Evolutionary conservation across 2,888 invertebrate genomes (phyloP).

Genomic region (Mythimna impura): DNA sequence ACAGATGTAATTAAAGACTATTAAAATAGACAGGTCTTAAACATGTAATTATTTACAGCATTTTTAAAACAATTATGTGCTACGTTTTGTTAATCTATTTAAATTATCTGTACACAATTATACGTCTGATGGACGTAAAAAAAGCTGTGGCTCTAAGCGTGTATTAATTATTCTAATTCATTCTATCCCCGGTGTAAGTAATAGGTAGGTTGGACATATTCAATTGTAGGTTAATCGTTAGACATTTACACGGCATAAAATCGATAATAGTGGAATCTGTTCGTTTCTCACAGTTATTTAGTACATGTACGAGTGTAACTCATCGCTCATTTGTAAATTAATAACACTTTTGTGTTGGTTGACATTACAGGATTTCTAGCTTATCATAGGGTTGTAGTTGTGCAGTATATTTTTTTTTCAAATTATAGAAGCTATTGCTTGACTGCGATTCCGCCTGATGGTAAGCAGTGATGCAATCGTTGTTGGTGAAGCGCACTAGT

Average conservation of each 20-base stretch:
- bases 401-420: too few species aligned
- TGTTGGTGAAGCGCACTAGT: too few species aligned
- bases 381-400: too few species aligned
- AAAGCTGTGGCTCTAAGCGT: slow-evolving; percentile 34
- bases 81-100: slow-evolving; percentile 66
- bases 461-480: too few species aligned
- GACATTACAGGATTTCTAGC: background rate
- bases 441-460: too few species aligned
- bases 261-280: slow-evolving; percentile 49
- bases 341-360: too few species aligned
- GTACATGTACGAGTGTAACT: background rate
- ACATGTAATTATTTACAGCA: slow-evolving; percentile 64
- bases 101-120: slow-evolving; percentile 63
- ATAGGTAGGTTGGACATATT: slow-evolving; percentile 39
- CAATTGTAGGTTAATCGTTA: slow-evolving; percentile 48
- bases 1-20: slow-evolving; percentile 64
- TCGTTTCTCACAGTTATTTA: slow-evolving; percentile 21
- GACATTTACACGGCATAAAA: slow-evolving; percentile 44
- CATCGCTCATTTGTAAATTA: background rate
- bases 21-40: slow-evolving; percentile 61
- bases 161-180: slow-evolving; percentile 51
- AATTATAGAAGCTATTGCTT: too few species aligned
- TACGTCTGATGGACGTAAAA: slow-evolving; percentile 38
- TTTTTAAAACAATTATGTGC: slow-evolving; percentile 66
- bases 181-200: slow-evolving; percentile 42